A percentile compares a stretch with the other conserved stretches of the same genome.
Conservation (phyloP, 2,888 invertebrate species). For the Chymomyza amoena region DNA sequence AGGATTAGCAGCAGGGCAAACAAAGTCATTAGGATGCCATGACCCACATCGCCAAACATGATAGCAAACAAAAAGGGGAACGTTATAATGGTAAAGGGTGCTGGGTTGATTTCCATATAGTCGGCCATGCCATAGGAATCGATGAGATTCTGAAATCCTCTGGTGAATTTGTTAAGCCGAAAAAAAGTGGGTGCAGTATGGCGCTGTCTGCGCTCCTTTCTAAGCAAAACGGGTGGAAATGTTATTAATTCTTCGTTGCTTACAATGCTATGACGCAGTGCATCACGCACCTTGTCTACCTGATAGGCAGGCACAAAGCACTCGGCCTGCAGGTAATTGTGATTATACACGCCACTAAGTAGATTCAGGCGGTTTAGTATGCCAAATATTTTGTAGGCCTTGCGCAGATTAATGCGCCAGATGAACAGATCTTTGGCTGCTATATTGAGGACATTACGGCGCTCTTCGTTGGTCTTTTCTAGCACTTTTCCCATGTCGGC, state of each 20-base stretch:
- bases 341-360: constrained; percentile 84
- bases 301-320: constrained; percentile 90
- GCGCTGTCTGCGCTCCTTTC: neutral
- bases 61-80: constrained; percentile 97
- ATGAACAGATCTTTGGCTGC: constrained; percentile 76
- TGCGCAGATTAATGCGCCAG: constrained; percentile 88
- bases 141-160: constrained; percentile 89
- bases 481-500: constrained; percentile 87
- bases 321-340: constrained; percentile 91
- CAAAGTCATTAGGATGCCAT: constrained; percentile 89
- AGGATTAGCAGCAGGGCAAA: constrained; percentile 90
- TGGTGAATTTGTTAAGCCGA: constrained; percentile 93
- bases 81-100: constrained; percentile 91
- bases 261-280: constrained; percentile 88
- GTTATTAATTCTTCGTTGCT: constrained; percentile 81
- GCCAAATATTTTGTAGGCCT: constrained; percentile 93
- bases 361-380: constrained; percentile 93
- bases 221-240: constrained; percentile 87
- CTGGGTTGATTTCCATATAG: constrained; percentile 95
- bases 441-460: constrained; percentile 83
- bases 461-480: constrained; percentile 87
- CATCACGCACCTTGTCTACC: constrained; percentile 85
- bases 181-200: constrained; percentile 87
- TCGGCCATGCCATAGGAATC: constrained; percentile 96
- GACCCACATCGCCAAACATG: constrained; percentile 98